phyloP scores from a whole-genome alignment of 2,888 invertebrate genomes.

The Lasioglossum zephyrum region DNA sequence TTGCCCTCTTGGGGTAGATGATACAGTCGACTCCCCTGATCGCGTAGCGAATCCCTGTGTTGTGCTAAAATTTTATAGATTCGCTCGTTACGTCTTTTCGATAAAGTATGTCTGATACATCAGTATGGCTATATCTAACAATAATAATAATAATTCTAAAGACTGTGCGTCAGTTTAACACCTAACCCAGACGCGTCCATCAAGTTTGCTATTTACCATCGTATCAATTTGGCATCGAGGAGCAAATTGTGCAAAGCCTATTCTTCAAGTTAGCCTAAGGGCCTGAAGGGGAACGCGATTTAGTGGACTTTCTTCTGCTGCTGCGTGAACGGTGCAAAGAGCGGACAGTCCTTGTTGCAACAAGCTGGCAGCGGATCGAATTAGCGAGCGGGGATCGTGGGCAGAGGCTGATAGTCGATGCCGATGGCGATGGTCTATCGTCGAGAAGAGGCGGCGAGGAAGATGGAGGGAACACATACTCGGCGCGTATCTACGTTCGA shows the following conservation, averaged over 20 bases:
- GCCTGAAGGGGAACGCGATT: neutral
- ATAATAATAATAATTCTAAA: too few species aligned
- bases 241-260: neutral
- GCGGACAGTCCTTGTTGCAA: neutral
- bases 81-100: too few species aligned
- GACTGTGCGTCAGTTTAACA: too few species aligned
- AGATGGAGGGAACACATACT: slow-evolving; percentile 27
- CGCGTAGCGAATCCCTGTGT: too few species aligned
- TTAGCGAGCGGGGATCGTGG: slow-evolving; percentile 38
- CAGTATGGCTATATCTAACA: too few species aligned
- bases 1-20: too few species aligned
- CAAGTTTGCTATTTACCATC: neutral
- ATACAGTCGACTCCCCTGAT: too few species aligned
- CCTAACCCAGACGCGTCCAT: too few species aligned
- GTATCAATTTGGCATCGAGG: neutral
- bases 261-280: neutral
- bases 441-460: slow-evolving; percentile 45
- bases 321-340: neutral
- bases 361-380: slow-evolving; percentile 13
- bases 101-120: too few species aligned
- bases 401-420: slow-evolving; percentile 64
- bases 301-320: neutral
- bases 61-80: too few species aligned
- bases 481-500: slow-evolving; percentile 38
- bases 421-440: slow-evolving; percentile 61